Base-by-base conservation (phyloP, 2,113 vertebrate genomes). In the Alosa alosa region DNA sequence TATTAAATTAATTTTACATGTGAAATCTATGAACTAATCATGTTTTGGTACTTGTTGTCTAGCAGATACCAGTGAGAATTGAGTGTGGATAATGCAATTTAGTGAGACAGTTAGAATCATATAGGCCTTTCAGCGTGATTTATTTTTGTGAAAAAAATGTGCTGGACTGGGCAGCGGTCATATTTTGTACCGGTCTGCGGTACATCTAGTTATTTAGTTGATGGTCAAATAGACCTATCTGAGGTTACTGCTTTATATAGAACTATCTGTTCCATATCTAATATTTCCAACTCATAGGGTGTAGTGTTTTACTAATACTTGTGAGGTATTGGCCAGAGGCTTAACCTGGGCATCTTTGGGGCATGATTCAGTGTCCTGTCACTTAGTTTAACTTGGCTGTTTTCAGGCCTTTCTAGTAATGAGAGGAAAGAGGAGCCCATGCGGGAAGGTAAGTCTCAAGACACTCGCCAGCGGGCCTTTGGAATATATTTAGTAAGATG, bases 401-500 rank as follows among this genome's bases (percentile, higher is more conserved):
- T 92, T 93, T 91, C 88, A 60, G 89, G 88, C 94, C 88, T 86
- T 89, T 93, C 90, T 90, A 90, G 89, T 94, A 93, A 93, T 91
- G 90, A 93, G 90, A 92, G 91, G 88, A 92, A 92, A n/a, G 22
- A 46, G 41, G 4, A 75, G 81, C 82, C 45, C 25, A 31, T 57
- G 39, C 36, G 55, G 92, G 89, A 88, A 86, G 88, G 89, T 84
- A 93, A 88, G 89, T 93, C 90, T 93, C 90, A 84, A 90, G 93
- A 93, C 92, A 88, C 88, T 89, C 90, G 90, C 92, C 91, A 91
- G 91, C 84, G 88, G 89, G 92, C 90, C 92, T 93, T 94, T 93
- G 91, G 93, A 94, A 93, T 94, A 93, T 91, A 94, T 95, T 95
- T 95, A 92, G 93, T 89, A 89, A 91, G 93, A 91, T 95, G 93